Conservation (phyloP, 2,113 vertebrate genomes). For the Delphinapterus leucas region DNA sequence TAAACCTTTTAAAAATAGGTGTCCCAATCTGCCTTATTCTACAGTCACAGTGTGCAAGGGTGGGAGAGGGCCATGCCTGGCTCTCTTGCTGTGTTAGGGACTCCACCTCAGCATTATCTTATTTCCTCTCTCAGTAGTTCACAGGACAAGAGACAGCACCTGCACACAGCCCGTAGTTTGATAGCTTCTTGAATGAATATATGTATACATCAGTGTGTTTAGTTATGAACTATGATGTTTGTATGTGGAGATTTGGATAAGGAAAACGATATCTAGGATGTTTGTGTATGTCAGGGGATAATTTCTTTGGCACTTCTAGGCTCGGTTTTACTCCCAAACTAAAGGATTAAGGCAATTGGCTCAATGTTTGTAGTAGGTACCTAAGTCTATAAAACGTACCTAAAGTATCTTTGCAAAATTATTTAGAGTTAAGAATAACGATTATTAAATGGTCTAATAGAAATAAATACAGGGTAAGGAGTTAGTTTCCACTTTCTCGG, state of each 20-base stretch:
- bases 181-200: neutral
- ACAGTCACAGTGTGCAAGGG: neutral
- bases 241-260: neutral
- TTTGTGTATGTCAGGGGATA: neutral
- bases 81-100: neutral
- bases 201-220: neutral
- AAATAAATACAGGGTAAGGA: neutral
- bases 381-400: neutral
- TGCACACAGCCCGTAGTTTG: neutral
- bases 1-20: neutral
- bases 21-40: neutral
- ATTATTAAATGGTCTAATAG: constrained; percentile 12
- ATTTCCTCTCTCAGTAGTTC: neutral
- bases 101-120: neutral
- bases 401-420: neutral
- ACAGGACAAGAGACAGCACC: neutral
- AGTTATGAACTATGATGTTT: neutral
- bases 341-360: neutral
- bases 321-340: neutral
- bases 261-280: neutral
- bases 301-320: neutral
- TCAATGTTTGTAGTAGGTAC: neutral
- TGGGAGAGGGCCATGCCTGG: accelerated
- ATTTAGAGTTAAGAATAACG: neutral
- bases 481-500: neutral